phyloP scores from a whole-genome alignment of 2,888 invertebrate species.

The Coleophora flavipennella region DNA sequence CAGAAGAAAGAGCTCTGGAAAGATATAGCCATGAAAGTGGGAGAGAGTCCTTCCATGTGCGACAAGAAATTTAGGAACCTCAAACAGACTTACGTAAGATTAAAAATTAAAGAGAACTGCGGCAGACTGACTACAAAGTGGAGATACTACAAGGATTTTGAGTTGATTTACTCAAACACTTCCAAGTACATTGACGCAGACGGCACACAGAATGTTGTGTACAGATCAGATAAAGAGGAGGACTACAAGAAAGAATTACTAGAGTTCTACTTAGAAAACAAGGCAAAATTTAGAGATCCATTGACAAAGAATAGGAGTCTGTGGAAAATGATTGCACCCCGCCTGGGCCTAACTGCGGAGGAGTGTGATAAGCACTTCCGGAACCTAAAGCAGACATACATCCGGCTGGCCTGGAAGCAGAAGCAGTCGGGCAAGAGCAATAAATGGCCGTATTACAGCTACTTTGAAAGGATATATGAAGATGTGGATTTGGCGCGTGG shows the following conservation, averaged over 20 bases:
- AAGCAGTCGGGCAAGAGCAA: slow-evolving; percentile 39
- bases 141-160: slow-evolving; percentile 56
- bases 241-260: slow-evolving; percentile 51
- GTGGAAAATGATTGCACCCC: slow-evolving; percentile 44
- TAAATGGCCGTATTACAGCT: slow-evolving; percentile 54
- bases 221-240: slow-evolving; percentile 26
- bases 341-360: slow-evolving; percentile 43
- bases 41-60: slow-evolving; percentile 10
- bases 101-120: slow-evolving; percentile 38
- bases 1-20: slow-evolving; percentile 47
- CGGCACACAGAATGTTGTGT: slow-evolving; percentile 16
- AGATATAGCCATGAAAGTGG: slow-evolving; percentile 16
- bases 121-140: slow-evolving; percentile 46
- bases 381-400: slow-evolving; percentile 58
- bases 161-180: slow-evolving; percentile 34
- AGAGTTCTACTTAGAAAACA: slow-evolving; percentile 49
- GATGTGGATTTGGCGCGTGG: slow-evolving; percentile 14
- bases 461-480: slow-evolving; percentile 54
- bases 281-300: slow-evolving; percentile 47
- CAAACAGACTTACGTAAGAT: slow-evolving; percentile 53
- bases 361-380: slow-evolving; percentile 59
- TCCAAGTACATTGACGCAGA: slow-evolving; percentile 13
- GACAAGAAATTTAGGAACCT: slow-evolving; percentile 61
- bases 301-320: slow-evolving; percentile 46
- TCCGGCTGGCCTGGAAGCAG: slow-evolving; percentile 43